These are phyloP conservation scores for Brachycybe producta DNA, from an alignment of 2,888 invertebrate species.

Conservation along the genomic window DNA sequence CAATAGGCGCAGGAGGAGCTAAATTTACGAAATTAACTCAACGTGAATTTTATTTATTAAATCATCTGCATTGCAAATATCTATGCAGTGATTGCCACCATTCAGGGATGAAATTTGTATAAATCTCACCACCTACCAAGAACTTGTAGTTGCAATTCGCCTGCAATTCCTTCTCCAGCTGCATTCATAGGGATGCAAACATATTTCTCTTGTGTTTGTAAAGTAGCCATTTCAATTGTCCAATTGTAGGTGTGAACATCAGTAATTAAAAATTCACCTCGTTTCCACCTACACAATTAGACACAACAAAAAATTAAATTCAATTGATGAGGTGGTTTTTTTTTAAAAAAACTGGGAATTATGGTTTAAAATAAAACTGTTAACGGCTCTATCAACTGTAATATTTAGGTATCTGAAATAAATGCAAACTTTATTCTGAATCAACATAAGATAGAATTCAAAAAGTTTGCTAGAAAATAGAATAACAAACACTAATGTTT, in stretches of 20 bases:
- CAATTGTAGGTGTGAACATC: slow-evolving; percentile 62
- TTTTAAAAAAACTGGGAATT: not conserved
- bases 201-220: slow-evolving; percentile 77
- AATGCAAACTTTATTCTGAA: too few relatives aligned
- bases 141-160: too few relatives aligned
- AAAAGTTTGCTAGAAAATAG: too few relatives aligned
- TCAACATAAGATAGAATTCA: too few relatives aligned
- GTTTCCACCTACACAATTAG: slow-evolving; percentile 57
- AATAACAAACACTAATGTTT: too few relatives aligned
- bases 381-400: too few relatives aligned
- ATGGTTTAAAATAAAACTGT: not conserved
- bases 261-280: slow-evolving; percentile 59
- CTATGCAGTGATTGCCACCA: too few relatives aligned
- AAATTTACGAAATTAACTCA: slow-evolving; percentile 26
- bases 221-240: slow-evolving; percentile 66
- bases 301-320: not conserved
- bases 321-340: not conserved
- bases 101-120: too few relatives aligned
- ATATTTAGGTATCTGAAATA: too few relatives aligned
- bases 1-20: slow-evolving; percentile 80
- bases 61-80: too few relatives aligned
- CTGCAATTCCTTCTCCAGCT: slow-evolving; percentile 61
- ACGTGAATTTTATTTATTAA: too few relatives aligned
- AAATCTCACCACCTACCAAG: too few relatives aligned
- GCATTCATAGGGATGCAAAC: slow-evolving; percentile 74